phyloP scores from a whole-genome alignment of 2,888 invertebrate genomes.

The Flabesymbios commensalis region DNA sequence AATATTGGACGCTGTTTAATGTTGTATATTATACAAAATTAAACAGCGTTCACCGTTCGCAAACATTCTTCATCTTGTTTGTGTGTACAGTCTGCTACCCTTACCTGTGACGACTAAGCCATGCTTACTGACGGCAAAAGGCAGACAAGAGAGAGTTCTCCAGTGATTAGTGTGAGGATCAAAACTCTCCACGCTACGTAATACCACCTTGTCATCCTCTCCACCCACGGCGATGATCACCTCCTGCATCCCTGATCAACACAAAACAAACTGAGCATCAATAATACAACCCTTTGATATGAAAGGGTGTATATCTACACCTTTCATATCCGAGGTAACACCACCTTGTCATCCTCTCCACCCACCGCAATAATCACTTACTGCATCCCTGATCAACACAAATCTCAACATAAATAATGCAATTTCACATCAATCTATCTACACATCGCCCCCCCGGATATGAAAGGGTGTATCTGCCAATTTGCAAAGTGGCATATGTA shows the following conservation, averaged over 20 bases:
- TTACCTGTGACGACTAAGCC: constrained; percentile 64
- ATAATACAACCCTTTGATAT: not conserved
- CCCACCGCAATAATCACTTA: constrained; percentile 65
- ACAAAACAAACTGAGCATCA: not conserved
- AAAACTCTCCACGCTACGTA: constrained; percentile 64
- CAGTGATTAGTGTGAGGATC: constrained; percentile 61
- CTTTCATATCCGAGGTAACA: constrained; percentile 63
- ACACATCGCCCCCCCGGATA: too few species aligned
- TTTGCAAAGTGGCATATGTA: too few species aligned
- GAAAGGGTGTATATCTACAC: not conserved
- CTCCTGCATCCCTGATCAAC: constrained; percentile 43
- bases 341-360: constrained; percentile 66
- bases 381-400: constrained; percentile 35
- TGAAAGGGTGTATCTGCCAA: too few species aligned
- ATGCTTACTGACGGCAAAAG: constrained; percentile 66
- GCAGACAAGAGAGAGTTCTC: constrained; percentile 63
- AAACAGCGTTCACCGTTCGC: too few species aligned
- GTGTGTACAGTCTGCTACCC: too few species aligned
- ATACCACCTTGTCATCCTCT: constrained; percentile 65
- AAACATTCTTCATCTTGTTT: too few species aligned
- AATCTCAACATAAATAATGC: not conserved
- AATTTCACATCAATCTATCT: too few species aligned
- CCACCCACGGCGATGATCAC: constrained; percentile 65
- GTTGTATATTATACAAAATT: too few species aligned
- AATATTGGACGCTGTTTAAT: too few species aligned